Conservation (phyloP, 2,797 vertebrate genomes). For the Protonibea diacanthus region DNA sequence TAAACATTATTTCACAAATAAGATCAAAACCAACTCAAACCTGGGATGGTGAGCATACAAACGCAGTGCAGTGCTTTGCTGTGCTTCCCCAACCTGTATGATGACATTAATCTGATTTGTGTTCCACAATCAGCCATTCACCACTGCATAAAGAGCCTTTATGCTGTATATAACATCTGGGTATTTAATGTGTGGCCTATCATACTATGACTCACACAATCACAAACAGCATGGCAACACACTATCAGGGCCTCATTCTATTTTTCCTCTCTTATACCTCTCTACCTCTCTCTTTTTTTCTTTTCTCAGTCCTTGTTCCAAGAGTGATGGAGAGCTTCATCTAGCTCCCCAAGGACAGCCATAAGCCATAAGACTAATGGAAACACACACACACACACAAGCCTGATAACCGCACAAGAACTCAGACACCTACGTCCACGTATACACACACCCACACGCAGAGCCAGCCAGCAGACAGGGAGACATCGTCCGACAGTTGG, state of each 20-base stretch:
- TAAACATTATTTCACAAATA: no score
- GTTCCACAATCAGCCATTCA: no score
- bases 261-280: constrained; percentile 40
- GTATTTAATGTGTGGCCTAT: constrained; percentile 12
- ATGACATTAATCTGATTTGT: constrained; percentile 19
- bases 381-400: constrained; percentile 47
- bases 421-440: constrained; percentile 40
- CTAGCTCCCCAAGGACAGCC: constrained; percentile 69
- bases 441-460: constrained; percentile 36
- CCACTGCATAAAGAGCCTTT: no score
- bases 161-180: no score
- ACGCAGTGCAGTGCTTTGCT: neutral
- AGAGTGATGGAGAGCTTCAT: constrained; percentile 74
- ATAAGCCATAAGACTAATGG: constrained; percentile 69
- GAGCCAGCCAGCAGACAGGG: constrained; percentile 25
- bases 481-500: constrained; percentile 39
- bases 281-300: no score
- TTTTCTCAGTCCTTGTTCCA: constrained; percentile 59
- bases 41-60: neutral
- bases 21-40: neutral
- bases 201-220: constrained; percentile 47
- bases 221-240: constrained; percentile 32
- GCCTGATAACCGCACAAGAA: constrained; percentile 28
- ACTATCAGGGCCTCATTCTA: constrained; percentile 30
- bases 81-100: constrained; percentile 1